Evolutionary conservation across 2,888 invertebrate species (phyloP), one percentile per base, ranked within the genome.

Genomic region (Microdon myrmicae): DNA sequence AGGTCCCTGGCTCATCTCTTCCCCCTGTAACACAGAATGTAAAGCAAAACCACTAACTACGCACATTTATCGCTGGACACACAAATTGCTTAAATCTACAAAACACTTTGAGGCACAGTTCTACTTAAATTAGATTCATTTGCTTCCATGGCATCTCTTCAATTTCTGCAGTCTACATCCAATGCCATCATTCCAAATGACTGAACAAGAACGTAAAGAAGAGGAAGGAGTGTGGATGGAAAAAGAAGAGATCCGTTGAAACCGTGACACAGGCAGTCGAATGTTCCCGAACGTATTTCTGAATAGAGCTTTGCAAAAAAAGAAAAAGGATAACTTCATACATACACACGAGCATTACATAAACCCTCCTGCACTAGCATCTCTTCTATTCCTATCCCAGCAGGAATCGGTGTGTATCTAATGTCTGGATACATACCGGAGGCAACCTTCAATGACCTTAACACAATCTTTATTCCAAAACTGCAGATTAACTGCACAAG

Each of bases 281-380:
- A 59, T 26, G 23, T 59, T 53, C 59, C 34, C 45, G 59, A 59
- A 59, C 23, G 35, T 39, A 34, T 39, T 29, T 20, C 1, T 32
- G 6, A 22, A 28, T 28, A n/a, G 16, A 29, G 12, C 19, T 25
- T 14, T 32, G 29, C 44, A 7, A 16, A n/a, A n/a, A n/a, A n/a
- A n/a, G n/a, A n/a, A n/a, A n/a, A 53, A 41, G 53, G 59, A 59
- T 59, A 39, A 45, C 20, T 39, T 45, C 34, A 45, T 17, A 4
- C 8, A 17, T 13, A 17, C 9, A 17, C n/a, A n/a, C n/a, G n/a
- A 5, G 22, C 22, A 45, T 45, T 59, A 59, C 35, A 47, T 59
- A 59, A 53, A 59, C 41, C 45, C 39, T 59, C 9, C 13, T 17
- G 31, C 17, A 2, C 13, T 22, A 10, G 20, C 12, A 7, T 47